Evolutionary conservation across 2,113 vertebrate genomes (phyloP).

Genomic region (Trichomycterus rosablanca): DNA sequence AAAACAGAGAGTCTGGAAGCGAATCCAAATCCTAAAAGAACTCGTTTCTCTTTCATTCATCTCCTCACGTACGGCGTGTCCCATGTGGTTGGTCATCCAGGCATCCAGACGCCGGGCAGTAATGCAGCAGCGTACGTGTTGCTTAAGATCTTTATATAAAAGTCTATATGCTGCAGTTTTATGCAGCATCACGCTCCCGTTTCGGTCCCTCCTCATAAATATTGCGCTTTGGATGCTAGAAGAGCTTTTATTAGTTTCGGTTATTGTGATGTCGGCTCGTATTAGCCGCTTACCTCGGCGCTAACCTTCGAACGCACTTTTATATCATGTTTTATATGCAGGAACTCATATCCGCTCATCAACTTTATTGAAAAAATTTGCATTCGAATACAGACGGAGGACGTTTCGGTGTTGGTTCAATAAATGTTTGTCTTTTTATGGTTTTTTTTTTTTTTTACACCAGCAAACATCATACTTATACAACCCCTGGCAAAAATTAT

Average conservation of each 20-base stretch:
- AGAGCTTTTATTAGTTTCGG: conserved; percentile 32
- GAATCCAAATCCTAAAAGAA: not conserved
- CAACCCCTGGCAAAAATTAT: no score
- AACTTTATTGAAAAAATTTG: conserved; percentile 16
- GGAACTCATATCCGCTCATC: conserved; percentile 22
- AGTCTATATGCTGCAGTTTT: conserved; percentile 12
- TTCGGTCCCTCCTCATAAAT: conserved; percentile 26
- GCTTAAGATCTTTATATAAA: not conserved
- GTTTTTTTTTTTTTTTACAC: no score
- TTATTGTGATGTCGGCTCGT: conserved; percentile 18
- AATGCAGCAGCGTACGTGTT: not conserved
- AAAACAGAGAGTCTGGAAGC: not conserved
- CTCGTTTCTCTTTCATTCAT: conserved; percentile 15
- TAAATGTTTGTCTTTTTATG: no score
- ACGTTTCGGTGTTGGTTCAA: no score
- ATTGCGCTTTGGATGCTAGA: conserved; percentile 17
- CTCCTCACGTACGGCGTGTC: not conserved
- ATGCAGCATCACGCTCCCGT: not conserved
- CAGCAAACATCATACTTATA: no score
- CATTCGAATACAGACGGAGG: no score
- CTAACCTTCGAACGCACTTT: conserved; percentile 10
- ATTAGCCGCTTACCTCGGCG: conserved; percentile 23
- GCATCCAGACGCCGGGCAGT: not conserved
- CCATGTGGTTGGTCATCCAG: not conserved
- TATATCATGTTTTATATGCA: conserved; percentile 23